Evolutionary conservation across 2,797 vertebrate genomes (phyloP).

Genomic region (Centroberyx gerrardi): DNA sequence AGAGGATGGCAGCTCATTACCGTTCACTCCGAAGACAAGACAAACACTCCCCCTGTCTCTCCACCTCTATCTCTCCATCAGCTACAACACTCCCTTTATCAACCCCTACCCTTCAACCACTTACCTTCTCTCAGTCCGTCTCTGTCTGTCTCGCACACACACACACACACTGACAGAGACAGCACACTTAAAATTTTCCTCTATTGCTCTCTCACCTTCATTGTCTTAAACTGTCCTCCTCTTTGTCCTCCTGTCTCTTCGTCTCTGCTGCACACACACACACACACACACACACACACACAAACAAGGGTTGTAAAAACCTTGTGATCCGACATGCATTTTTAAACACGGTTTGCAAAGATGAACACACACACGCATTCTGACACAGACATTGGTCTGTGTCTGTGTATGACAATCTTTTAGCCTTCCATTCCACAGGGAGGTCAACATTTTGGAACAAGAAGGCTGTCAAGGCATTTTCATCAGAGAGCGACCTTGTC

Average conservation of each 20-base stretch:
- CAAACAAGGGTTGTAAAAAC: background rate
- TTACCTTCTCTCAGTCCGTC: background rate
- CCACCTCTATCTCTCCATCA: conserved; percentile 31
- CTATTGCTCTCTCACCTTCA: background rate
- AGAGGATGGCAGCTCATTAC: conserved; percentile 36
- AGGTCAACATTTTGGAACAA: conserved; percentile 47
- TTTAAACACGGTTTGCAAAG: too few species aligned
- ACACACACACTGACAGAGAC: background rate
- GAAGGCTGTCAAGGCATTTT: conserved; percentile 31
- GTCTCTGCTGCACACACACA: too few species aligned
- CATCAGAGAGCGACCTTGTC: conserved; percentile 21
- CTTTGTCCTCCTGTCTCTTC: too few species aligned
- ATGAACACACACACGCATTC: background rate
- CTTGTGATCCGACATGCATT: background rate
- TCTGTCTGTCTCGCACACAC: conserved; percentile 8
- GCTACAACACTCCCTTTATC: conserved; percentile 25
- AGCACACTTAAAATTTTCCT: conserved; percentile 2
- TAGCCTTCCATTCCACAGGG: conserved; percentile 48
- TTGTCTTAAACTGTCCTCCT: too few species aligned
- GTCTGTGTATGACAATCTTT: conserved; percentile 53
- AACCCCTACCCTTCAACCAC: conserved; percentile 30
- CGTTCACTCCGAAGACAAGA: conserved; percentile 25
- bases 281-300: conserved; percentile 4
- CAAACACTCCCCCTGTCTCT: conserved; percentile 20
- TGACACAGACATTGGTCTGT: background rate